These are phyloP conservation scores for Sialis fuliginosa DNA, from an alignment of 2,888 invertebrate species.

Conservation along the genomic window DNA sequence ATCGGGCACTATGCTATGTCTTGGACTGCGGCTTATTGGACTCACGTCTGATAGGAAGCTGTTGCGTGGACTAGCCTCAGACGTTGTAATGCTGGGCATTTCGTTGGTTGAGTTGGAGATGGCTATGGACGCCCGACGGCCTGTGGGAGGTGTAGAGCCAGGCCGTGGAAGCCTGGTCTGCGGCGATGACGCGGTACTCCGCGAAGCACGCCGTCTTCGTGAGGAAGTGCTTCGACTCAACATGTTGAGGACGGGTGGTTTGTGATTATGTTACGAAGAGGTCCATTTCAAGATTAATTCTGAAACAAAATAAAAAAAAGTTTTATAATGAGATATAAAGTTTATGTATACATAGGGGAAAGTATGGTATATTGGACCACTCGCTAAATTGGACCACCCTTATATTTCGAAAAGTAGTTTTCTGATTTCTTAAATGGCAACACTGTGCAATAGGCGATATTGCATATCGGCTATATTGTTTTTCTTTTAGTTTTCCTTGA, in stretches of 20 bases:
- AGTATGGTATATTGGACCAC: too few relatives aligned
- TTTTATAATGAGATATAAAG: too few relatives aligned
- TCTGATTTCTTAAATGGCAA: too few relatives aligned
- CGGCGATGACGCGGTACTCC: slow-evolving; percentile 46
- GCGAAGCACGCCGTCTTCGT: slow-evolving; percentile 44
- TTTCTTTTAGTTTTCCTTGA: too few relatives aligned
- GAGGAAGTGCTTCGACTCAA: slow-evolving; percentile 49
- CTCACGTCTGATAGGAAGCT: slow-evolving; percentile 23
- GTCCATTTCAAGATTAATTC: too few relatives aligned
- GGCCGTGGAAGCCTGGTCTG: slow-evolving; percentile 34
- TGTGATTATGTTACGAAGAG: too few relatives aligned
- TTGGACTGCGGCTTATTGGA: slow-evolving; percentile 34
- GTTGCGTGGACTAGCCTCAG: slow-evolving; percentile 27
- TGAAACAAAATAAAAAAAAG: too few relatives aligned
- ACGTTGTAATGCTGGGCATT: slow-evolving; percentile 15
- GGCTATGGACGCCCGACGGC: slow-evolving; percentile 23
- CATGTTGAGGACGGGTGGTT: slow-evolving; percentile 24
- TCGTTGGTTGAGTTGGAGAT: slow-evolving; percentile 18
- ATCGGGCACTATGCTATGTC: slow-evolving; percentile 41
- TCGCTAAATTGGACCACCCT: too few relatives aligned
- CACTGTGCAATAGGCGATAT: too few relatives aligned
- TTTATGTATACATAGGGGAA: too few relatives aligned
- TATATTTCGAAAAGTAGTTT: too few relatives aligned
- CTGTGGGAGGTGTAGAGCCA: slow-evolving; percentile 17
- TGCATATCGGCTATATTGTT: too few relatives aligned